Conservation (phyloP, 1,140 invertebrate genomes). For the Daktulosphaira vitifoliae region DNA sequence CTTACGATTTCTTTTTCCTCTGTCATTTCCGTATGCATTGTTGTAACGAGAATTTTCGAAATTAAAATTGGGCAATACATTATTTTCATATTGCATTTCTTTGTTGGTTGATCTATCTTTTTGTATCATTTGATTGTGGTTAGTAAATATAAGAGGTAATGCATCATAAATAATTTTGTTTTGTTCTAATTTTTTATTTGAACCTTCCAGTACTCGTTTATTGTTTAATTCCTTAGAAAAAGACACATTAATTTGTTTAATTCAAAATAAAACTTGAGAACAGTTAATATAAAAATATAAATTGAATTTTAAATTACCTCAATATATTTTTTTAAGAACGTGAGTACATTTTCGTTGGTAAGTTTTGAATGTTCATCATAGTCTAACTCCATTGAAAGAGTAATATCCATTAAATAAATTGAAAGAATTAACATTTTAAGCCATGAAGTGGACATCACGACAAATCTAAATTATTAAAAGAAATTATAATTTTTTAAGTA, state of each 20-base stretch:
- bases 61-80: not conserved
- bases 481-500: too few species aligned
- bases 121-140: not conserved
- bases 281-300: not conserved
- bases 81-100: not conserved
- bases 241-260: not conserved
- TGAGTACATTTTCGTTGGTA: not conserved
- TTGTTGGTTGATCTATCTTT: not conserved
- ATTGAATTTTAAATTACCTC: constrained; percentile 3
- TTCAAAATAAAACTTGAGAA: not conserved
- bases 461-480: too few species aligned
- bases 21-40: not conserved
- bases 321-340: not conserved
- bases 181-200: not conserved
- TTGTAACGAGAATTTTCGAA: not conserved
- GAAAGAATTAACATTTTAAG: not conserved
- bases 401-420: constrained; percentile 4
- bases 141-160: too few species aligned
- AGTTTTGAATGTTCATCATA: not conserved
- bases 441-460: not conserved
- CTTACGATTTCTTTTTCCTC: not conserved
- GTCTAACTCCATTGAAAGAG: not conserved
- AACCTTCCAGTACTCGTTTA: not conserved
- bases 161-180: not conserved
- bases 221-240: constrained; percentile 9